Conservation (phyloP, 2,113 vertebrate genomes). For the Narcine bancroftii region DNA sequence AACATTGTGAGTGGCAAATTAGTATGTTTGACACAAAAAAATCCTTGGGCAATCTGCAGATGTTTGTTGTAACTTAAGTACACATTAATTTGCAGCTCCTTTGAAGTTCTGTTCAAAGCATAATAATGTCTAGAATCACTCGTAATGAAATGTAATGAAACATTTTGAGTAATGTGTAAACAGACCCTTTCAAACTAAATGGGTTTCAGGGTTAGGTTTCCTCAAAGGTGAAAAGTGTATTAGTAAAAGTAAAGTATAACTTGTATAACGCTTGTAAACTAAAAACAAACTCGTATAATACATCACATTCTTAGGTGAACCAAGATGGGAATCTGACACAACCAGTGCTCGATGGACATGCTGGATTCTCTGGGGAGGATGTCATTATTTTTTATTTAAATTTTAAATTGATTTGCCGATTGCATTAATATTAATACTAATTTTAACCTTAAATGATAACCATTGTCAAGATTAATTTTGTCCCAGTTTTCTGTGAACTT, state of each 20-base stretch:
- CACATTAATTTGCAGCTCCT: not conserved
- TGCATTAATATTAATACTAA: no score
- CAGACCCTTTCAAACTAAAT: no score
- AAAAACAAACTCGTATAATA: not conserved
- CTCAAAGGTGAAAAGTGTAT: not conserved
- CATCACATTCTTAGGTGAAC: not conserved
- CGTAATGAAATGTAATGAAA: not conserved
- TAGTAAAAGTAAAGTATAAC: no score
- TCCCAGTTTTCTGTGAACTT: no score
- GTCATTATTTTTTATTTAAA: no score
- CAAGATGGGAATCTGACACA: no score
- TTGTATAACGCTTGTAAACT: no score
- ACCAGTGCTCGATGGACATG: no score
- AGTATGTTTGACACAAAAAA: not conserved
- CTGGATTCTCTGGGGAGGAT: no score
- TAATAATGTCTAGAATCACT: not conserved
- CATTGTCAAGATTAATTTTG: no score
- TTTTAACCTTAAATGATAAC: no score
- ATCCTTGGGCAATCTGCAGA: not conserved
- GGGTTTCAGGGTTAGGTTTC: not conserved
- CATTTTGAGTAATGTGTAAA: not conserved
- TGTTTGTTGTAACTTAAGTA: not conserved
- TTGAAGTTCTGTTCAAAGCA: not conserved
- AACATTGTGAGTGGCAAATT: not conserved
- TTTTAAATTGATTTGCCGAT: no score